A percentile compares a stretch with the other conserved stretches of the same genome.
phyloP scores from a whole-genome alignment of 2,888 invertebrate species.

The Tortricodes alternella region DNA sequence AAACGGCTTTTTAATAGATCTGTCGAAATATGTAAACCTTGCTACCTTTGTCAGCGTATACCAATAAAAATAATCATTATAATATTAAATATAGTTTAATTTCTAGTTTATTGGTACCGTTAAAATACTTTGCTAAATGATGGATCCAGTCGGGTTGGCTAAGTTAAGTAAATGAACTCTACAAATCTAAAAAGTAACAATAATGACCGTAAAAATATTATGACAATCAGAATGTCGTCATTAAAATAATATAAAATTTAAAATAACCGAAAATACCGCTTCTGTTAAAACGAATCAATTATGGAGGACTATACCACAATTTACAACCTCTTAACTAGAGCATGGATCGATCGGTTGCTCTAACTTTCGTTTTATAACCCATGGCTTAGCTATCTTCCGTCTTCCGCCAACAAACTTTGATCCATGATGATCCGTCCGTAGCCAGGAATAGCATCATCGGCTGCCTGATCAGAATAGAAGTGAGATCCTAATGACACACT shows the following conservation, averaged over 20 bases:
- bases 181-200: too few species aligned
- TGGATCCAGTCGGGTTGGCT: too few species aligned
- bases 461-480: conserved; percentile 59
- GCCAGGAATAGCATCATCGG: conserved; percentile 46
- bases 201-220: too few species aligned
- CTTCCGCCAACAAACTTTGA: conserved; percentile 61
- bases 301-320: too few species aligned
- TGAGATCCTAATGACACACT: conserved; percentile 72
- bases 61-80: not conserved
- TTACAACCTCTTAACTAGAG: not conserved
- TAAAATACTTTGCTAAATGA: too few species aligned
- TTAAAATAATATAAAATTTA: too few species aligned
- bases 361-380: conserved; percentile 19
- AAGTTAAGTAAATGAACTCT: too few species aligned
- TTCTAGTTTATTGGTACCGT: too few species aligned
- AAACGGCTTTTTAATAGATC: not conserved
- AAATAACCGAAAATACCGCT: too few species aligned
- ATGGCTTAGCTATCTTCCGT: conserved; percentile 32
- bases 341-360: conserved; percentile 4
- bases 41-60: not conserved
- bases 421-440: conserved; percentile 58
- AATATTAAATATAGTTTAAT: too few species aligned
- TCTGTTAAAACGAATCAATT: too few species aligned
- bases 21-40: not conserved
- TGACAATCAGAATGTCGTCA: too few species aligned